phyloP scores from a whole-genome alignment of 2,797 vertebrate species.

The Anguilla pacifica region DNA sequence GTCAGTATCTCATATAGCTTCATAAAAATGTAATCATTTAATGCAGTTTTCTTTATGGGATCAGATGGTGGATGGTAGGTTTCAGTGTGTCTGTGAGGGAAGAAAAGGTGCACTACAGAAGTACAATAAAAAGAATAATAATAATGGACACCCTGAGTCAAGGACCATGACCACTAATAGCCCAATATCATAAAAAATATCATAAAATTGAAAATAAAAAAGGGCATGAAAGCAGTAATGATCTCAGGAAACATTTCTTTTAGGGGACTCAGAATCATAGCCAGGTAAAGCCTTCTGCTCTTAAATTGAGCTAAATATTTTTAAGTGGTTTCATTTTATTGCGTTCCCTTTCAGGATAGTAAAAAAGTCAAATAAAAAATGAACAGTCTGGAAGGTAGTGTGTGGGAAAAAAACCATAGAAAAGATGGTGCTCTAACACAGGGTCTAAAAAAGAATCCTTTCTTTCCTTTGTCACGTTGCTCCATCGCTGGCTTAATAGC shows the following conservation, averaged over 20 bases:
- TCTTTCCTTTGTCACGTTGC: background rate
- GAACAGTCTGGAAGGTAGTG: background rate
- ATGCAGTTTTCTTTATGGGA: slow-evolving; percentile 22
- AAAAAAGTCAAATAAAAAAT: background rate
- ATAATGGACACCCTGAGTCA: slow-evolving; percentile 19
- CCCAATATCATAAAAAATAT: slow-evolving; percentile 21
- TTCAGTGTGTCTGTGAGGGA: slow-evolving; percentile 14
- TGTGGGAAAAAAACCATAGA: background rate
- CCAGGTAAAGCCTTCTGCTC: background rate
- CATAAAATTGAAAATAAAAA: slow-evolving; percentile 21
- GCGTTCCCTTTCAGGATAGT: background rate
- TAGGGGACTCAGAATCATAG: background rate
- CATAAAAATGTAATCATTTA: slow-evolving; percentile 25
- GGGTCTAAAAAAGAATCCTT: background rate
- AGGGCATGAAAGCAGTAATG: slow-evolving; percentile 9
- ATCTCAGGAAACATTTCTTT: slow-evolving; percentile 9
- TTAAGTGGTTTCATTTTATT: background rate
- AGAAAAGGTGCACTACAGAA: background rate
- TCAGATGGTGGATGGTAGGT: slow-evolving; percentile 19
- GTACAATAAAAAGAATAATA: slow-evolving; percentile 34
- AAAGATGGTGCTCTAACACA: background rate
- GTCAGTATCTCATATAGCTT: background rate
- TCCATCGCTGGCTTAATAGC: background rate
- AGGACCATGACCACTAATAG: background rate
- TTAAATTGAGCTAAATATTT: background rate